phyloP scores from a whole-genome alignment of 2,113 vertebrate species.

The Fukomys damarensis region DNA sequence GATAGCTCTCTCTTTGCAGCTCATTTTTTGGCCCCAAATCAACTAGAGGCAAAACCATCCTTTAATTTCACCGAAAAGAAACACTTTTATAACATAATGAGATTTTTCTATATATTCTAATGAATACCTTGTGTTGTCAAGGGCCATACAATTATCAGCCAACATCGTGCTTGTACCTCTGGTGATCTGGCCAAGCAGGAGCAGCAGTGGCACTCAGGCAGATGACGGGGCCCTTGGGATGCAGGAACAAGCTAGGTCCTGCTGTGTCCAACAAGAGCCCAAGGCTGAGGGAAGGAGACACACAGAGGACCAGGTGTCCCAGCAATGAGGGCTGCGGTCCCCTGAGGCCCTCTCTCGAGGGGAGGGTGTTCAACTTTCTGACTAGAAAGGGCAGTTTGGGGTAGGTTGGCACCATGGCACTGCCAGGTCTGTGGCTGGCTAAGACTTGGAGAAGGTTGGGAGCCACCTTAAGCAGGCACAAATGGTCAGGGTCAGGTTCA shows the following conservation, averaged over 20 bases:
- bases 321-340: background rate
- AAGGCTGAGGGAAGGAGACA: too few species aligned
- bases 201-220: fast-evolving
- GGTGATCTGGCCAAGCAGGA: background rate
- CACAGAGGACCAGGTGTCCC: fast-evolving
- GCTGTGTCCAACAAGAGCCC: background rate
- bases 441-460: too few species aligned
- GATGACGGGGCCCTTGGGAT: fast-evolving
- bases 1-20: background rate
- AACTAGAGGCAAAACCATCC: background rate
- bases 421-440: too few species aligned
- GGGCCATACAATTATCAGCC: fast-evolving
- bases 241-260: background rate
- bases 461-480: background rate
- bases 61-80: background rate
- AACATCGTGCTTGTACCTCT: fast-evolving
- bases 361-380: background rate
- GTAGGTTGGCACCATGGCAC: fast-evolving
- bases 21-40: background rate
- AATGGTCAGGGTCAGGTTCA: background rate
- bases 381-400: background rate
- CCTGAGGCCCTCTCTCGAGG: background rate
- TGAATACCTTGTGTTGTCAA: fast-evolving
- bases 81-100: background rate
- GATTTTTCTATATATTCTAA: background rate